Conservation (phyloP, 2,888 invertebrate genomes). For the Synergus umbraculus region DNA sequence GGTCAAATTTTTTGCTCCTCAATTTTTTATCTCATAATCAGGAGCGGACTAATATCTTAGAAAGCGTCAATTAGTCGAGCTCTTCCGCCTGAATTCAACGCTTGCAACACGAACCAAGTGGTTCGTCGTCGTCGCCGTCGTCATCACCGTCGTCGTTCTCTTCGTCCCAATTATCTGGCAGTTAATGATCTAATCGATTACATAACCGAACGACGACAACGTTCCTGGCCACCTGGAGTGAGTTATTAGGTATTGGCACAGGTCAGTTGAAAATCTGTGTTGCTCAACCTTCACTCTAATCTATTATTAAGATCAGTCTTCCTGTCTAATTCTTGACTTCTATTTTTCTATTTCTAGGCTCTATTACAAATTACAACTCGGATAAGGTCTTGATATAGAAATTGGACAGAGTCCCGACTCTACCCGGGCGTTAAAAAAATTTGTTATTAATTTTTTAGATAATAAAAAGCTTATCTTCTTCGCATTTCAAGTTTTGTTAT, state of each 20-base stretch:
- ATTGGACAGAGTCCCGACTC: too few species aligned
- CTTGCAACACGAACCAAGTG: constrained; percentile 46
- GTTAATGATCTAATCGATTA: constrained; percentile 61
- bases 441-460: not conserved
- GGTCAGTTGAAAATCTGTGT: constrained; percentile 46
- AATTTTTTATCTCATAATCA: not conserved
- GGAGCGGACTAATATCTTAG: constrained; percentile 19
- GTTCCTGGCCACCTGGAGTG: constrained; percentile 41
- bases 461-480: not conserved
- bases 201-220: constrained; percentile 50
- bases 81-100: constrained; percentile 22
- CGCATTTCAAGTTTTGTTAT: not conserved
- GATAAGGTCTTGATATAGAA: too few species aligned
- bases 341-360: too few species aligned
- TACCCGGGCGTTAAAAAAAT: too few species aligned
- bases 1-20: not conserved
- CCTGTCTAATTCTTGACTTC: too few species aligned
- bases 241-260: constrained; percentile 48
- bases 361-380: too few species aligned
- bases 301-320: too few species aligned
- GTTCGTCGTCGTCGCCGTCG: constrained; percentile 48
- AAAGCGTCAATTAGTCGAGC: constrained; percentile 24
- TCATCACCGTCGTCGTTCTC: constrained; percentile 38
- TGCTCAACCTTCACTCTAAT: constrained; percentile 18
- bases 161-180: constrained; percentile 56